Conservation (phyloP, 2,888 invertebrate species). For the Frankliniella fusca region DNA sequence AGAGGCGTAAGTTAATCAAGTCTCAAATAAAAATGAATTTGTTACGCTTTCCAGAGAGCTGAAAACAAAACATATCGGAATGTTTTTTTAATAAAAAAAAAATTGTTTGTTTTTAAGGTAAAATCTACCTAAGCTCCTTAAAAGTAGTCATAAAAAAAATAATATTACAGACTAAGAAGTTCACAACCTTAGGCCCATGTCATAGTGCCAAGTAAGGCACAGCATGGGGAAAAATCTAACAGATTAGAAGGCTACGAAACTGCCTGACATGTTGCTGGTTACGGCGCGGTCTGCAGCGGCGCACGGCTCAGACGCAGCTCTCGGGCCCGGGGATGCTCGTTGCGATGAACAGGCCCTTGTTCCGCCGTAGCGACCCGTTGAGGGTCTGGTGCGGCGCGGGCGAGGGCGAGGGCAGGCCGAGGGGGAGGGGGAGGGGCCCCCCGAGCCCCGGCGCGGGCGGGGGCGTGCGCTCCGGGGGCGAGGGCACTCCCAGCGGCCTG, state of each 20-base stretch:
- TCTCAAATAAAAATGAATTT: background rate
- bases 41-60: background rate
- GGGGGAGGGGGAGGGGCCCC: background rate
- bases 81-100: background rate
- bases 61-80: background rate
- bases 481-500: background rate
- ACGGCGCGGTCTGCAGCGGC: background rate
- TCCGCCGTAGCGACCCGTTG: background rate
- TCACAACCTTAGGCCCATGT: background rate
- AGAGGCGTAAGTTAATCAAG: background rate
- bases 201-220: background rate
- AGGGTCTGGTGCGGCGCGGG: background rate
- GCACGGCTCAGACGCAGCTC: background rate
- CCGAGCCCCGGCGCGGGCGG: background rate
- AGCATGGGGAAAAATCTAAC: background rate
- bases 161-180: background rate
- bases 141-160: background rate
- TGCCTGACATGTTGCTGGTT: background rate
- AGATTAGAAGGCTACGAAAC: background rate
- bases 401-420: background rate
- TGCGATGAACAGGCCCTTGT: background rate
- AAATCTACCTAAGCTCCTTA: background rate
- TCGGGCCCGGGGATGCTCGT: conserved; percentile 1
- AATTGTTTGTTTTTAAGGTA: background rate
- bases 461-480: background rate